These are phyloP conservation scores for Catagonus wagneri DNA, from an alignment of 2,113 vertebrate species.

Conservation along the genomic window DNA sequence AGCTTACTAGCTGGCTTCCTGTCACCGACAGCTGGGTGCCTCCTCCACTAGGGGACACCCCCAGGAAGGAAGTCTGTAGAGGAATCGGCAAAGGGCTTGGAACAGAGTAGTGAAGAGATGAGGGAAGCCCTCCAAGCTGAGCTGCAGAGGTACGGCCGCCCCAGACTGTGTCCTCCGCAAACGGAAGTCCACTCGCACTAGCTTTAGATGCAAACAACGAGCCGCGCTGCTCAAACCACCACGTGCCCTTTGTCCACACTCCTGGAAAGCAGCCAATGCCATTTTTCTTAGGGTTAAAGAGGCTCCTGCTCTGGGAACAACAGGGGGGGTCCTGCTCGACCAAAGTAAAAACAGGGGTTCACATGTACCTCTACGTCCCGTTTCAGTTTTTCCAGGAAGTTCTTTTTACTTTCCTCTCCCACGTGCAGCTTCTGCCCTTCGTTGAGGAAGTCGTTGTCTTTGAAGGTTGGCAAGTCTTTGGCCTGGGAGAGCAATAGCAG, in stretches of 20 bases:
- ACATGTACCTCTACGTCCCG: conserved; percentile 94
- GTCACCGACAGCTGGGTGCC: background rate
- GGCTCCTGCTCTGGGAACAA: background rate
- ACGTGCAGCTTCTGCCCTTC: conserved; percentile 96
- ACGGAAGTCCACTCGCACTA: background rate
- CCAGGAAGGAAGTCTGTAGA: background rate
- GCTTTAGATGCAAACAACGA: background rate
- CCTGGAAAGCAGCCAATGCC: background rate
- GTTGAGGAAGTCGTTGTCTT: conserved; percentile 98
- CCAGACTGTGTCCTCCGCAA: background rate
- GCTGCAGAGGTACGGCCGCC: background rate
- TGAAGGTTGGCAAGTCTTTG: conserved; percentile 97
- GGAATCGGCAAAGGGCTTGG: background rate
- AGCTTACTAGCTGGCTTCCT: background rate
- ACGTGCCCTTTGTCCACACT: background rate
- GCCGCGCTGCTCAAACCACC: background rate
- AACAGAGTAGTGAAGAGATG: background rate
- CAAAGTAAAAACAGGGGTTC: background rate
- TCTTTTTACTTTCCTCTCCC: conserved; percentile 97
- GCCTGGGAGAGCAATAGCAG: conserved; percentile 87
- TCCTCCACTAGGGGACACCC: background rate
- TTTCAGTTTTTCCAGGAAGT: conserved; percentile 96
- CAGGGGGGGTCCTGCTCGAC: background rate
- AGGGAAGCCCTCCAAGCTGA: background rate
- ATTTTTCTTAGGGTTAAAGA: background rate